Conservation (phyloP, 2,113 vertebrate species). For the Phaetusa simplex region DNA sequence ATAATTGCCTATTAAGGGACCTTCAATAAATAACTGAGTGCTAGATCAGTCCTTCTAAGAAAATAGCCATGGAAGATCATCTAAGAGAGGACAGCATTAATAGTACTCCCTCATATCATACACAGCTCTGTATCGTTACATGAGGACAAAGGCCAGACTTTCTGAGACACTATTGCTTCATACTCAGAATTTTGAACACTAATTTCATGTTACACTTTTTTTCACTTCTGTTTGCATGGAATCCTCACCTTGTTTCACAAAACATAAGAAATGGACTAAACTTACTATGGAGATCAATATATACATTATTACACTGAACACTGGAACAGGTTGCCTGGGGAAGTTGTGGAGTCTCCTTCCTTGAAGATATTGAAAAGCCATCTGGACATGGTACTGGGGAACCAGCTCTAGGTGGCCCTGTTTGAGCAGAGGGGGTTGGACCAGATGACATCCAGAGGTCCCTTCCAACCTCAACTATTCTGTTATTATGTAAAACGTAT, state of each 20-base stretch:
- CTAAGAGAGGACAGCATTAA: not conserved
- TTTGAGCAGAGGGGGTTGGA: not conserved
- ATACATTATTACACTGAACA: not conserved
- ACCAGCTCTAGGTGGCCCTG: not conserved
- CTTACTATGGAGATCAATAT: not conserved
- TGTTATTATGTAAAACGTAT: not conserved
- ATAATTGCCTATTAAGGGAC: not conserved
- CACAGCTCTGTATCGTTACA: not conserved
- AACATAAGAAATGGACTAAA: not conserved
- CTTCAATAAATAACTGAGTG: not conserved
- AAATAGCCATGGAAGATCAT: not conserved
- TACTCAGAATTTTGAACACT: not conserved
- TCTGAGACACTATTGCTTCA: not conserved
- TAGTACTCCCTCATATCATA: not conserved
- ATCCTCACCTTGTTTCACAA: not conserved
- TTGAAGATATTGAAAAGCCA: not conserved
- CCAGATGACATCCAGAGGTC: not conserved
- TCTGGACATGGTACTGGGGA: not conserved
- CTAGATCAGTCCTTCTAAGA: not conserved
- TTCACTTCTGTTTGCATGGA: not conserved
- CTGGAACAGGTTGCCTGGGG: not conserved
- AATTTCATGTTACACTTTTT: not conserved
- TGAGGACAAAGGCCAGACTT: not conserved
- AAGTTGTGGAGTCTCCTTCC: not conserved
- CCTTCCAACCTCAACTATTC: not conserved